phyloP scores from a whole-genome alignment of 2,113 vertebrate genomes.

The Vulpes vulpes region DNA sequence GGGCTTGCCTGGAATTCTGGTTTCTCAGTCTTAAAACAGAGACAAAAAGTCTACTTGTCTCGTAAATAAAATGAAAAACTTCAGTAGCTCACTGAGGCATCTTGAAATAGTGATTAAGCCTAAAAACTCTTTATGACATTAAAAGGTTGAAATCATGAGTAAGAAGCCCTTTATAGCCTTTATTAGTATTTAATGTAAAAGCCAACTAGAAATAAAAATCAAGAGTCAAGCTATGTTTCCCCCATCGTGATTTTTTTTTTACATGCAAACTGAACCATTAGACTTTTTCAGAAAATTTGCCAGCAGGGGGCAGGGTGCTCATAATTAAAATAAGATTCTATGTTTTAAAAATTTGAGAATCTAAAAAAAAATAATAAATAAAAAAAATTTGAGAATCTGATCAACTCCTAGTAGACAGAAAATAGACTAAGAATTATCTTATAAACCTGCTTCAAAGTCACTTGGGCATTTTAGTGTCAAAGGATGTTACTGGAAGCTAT shows the following conservation, averaged over 20 bases:
- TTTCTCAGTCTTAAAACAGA: slow-evolving; percentile 25
- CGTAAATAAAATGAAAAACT: neutral
- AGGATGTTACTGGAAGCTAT: neutral
- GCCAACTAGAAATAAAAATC: slow-evolving; percentile 36
- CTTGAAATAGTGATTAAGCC: neutral
- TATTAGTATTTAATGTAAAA: neutral
- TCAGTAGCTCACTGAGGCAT: neutral
- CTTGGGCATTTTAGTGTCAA: slow-evolving; percentile 30
- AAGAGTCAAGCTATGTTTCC: neutral
- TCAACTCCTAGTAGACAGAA: neutral
- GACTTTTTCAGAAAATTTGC: slow-evolving; percentile 58
- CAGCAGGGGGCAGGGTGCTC: slow-evolving; percentile 3
- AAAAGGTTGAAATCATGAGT: neutral
- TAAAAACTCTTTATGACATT: neutral
- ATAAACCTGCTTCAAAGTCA: slow-evolving; percentile 21
- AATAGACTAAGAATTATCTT: neutral
- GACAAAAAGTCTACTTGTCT: neutral
- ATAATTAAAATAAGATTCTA: neutral
- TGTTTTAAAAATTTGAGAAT: neutral
- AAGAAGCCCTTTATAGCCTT: neutral
- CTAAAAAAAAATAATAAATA: no score
- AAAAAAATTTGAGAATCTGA: neutral
- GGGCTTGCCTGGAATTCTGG: neutral
- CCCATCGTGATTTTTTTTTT: neutral
- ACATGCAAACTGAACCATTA: neutral